Evolutionary conservation across 2,797 vertebrate genomes (phyloP).

Genomic region (Psittacula echo): DNA sequence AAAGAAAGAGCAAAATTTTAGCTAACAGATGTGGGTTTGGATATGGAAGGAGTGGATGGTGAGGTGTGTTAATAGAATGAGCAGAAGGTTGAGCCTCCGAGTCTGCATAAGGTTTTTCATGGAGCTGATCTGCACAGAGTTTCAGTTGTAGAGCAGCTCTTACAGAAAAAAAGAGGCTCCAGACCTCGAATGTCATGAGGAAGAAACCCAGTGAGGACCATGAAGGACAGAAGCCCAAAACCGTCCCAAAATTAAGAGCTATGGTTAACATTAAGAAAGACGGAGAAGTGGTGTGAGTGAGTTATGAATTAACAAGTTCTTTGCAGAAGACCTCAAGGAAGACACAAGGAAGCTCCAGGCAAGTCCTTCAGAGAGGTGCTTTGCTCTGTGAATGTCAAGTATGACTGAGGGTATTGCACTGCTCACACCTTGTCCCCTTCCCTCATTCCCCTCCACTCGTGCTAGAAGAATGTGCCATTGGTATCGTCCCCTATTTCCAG

Average conservation of each 20-base stretch:
- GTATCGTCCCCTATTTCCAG: background rate
- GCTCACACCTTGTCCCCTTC: background rate
- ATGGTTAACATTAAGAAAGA: background rate
- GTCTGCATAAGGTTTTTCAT: background rate
- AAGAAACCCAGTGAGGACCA: background rate
- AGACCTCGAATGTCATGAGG: background rate
- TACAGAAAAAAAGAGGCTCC: background rate
- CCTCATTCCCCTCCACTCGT: background rate
- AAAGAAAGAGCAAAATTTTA: background rate
- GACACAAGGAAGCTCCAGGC: background rate
- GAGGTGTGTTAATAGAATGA: background rate
- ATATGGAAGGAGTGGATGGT: background rate
- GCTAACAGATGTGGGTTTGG: background rate
- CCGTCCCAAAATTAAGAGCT: background rate
- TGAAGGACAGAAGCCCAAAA: background rate
- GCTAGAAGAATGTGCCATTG: background rate
- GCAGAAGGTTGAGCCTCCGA: background rate
- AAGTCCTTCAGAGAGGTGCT: background rate
- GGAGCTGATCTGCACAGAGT: background rate
- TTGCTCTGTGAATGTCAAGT: background rate
- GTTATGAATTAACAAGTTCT: background rate
- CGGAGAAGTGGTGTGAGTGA: background rate
- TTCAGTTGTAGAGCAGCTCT: background rate
- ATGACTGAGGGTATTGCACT: background rate
- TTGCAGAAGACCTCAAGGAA: background rate